phyloP scores from a whole-genome alignment of 2,797 vertebrate genomes.

The Ceryle rudis region DNA sequence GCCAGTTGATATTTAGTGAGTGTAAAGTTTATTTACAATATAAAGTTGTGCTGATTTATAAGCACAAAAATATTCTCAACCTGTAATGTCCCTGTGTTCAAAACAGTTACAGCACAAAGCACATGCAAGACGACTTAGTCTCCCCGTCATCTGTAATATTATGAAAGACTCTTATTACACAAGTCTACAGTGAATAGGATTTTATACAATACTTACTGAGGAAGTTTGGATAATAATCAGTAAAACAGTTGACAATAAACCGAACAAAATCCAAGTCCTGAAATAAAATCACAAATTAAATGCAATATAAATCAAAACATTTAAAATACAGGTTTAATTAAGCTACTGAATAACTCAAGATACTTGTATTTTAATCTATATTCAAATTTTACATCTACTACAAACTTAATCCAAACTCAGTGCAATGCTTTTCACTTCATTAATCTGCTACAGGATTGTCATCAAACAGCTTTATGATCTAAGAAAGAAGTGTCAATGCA shows the following conservation, averaged over 20 bases:
- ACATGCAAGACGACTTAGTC: not conserved
- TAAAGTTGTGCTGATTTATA: not conserved
- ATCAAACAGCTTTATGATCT: not conserved
- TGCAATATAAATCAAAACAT: not conserved
- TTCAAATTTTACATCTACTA: not conserved
- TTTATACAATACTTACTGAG: conserved; percentile 88
- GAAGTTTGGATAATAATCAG: conserved; percentile 96
- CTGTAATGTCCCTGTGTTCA: accelerated
- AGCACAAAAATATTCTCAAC: not conserved
- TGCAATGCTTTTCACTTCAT: not conserved
- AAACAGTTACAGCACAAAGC: not conserved
- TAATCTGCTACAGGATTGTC: not conserved
- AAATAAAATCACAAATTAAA: conserved; percentile 69
- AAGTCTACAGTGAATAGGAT: not conserved
- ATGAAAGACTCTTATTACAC: not conserved
- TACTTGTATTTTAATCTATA: not conserved
- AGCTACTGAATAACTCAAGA: not conserved
- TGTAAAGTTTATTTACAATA: not conserved
- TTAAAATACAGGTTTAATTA: not conserved
- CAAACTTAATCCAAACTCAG: not conserved
- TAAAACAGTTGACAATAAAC: conserved; percentile 95
- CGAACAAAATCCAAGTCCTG: conserved; percentile 99
- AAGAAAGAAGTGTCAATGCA: not conserved
- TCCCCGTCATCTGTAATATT: not conserved
- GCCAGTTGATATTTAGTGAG: not conserved